These are phyloP conservation scores for Luidia sarsii DNA, from an alignment of 53 echinoderm and acorn worm genomes.

Conservation along the genomic window DNA sequence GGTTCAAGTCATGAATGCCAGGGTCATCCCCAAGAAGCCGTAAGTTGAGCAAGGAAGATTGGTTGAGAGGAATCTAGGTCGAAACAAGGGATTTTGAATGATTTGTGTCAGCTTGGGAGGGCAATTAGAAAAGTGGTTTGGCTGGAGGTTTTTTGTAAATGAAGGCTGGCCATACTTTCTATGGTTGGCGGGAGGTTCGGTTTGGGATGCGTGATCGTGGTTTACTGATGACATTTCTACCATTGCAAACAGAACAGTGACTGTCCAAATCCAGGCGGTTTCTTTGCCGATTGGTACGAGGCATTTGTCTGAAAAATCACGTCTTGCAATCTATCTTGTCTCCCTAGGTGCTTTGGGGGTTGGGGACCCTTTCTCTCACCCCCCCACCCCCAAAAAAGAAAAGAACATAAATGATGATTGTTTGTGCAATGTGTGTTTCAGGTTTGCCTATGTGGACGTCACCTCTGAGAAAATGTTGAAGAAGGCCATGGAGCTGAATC, in stretches of 20 bases:
- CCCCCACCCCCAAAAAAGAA: too few species aligned
- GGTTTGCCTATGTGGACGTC: constrained; percentile 78
- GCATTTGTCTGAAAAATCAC: constrained; percentile 77
- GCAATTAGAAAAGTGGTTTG: too few species aligned
- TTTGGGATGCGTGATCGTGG: too few species aligned
- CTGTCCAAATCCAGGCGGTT: constrained; percentile 43
- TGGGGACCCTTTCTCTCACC: neutral
- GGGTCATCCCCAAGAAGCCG: constrained; percentile 50
- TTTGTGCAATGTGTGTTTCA: neutral
- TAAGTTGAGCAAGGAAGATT: constrained; percentile 6
- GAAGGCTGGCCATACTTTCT: too few species aligned
- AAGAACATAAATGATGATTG: neutral
- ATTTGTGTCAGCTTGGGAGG: too few species aligned
- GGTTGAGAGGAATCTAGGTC: too few species aligned
- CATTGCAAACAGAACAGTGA: constrained; percentile 11
- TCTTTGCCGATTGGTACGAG: constrained; percentile 54
- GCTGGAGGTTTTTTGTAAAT: too few species aligned
- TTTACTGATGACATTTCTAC: constrained; percentile 26
- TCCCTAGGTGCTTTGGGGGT: too few species aligned
- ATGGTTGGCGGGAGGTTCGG: too few species aligned
- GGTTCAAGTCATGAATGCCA: constrained; percentile 50
- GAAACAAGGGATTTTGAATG: too few species aligned
- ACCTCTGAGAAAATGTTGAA: constrained; percentile 65
- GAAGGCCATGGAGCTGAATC: constrained; percentile 63
- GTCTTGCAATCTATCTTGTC: too few species aligned